phyloP scores from a whole-genome alignment of 1,140 invertebrate species.

The Vollenhovia emeryi region DNA sequence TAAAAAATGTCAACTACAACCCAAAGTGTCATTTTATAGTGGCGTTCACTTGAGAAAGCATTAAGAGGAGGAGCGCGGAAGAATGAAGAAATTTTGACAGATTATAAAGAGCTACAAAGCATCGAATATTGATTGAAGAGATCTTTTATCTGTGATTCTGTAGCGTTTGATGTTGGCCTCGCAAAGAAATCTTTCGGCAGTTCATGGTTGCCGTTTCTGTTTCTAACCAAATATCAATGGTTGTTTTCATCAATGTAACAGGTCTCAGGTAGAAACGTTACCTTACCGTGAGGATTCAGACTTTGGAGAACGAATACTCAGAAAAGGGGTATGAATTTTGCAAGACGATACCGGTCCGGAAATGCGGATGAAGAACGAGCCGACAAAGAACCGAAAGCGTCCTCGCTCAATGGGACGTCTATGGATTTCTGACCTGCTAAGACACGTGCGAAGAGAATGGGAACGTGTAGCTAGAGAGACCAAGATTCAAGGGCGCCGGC shows the following conservation, averaged over 20 bases:
- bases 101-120: not conserved
- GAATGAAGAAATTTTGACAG: not conserved
- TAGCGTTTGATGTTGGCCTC: not conserved
- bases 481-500: slow-evolving; percentile 12
- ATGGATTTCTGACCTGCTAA: not conserved
- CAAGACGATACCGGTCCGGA: slow-evolving; percentile 48
- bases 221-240: too few relatives aligned
- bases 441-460: not conserved
- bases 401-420: not conserved
- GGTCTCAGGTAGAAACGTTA: not conserved
- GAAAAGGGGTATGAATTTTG: slow-evolving; percentile 68
- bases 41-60: not conserved
- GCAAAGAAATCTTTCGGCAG: slow-evolving; percentile 35
- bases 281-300: too few relatives aligned
- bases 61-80: not conserved
- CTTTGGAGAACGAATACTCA: too few relatives aligned
- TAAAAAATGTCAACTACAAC: slow-evolving; percentile 52
- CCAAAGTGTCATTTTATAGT: slow-evolving; percentile 46
- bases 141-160: not conserved
- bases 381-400: slow-evolving; percentile 40
- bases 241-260: too few relatives aligned
- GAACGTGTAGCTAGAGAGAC: too few relatives aligned
- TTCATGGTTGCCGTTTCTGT: slow-evolving; percentile 28
- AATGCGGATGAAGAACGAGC: too few relatives aligned
- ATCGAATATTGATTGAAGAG: not conserved